Percentiles rank a stretch among this genome's conserved stretches.
Evolutionary conservation across 2,888 invertebrate species (phyloP).

Genomic region (Trimorus sp.): DNA sequence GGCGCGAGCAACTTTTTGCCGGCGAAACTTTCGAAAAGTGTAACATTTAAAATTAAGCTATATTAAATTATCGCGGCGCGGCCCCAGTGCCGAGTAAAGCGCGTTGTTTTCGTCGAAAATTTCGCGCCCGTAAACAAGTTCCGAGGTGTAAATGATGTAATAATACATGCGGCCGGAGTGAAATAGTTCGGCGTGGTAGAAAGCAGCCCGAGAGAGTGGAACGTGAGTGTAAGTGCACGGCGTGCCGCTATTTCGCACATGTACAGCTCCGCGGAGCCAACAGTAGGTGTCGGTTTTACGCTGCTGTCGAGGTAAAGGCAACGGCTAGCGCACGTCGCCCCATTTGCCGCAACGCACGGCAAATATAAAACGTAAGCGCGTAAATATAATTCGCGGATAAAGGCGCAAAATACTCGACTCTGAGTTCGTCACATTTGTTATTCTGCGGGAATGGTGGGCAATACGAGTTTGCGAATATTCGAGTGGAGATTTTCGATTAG

Average conservation of each 20-base stretch:
- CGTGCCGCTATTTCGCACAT: slow-evolving; percentile 50
- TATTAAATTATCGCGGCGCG: slow-evolving; percentile 9
- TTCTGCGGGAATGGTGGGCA: no score
- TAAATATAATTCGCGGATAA: slow-evolving; percentile 46
- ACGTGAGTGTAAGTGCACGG: slow-evolving; percentile 53
- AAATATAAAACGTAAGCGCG: slow-evolving; percentile 51
- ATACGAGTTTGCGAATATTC: no score
- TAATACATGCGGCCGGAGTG: slow-evolving; percentile 67
- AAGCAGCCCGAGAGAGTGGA: slow-evolving; percentile 41
- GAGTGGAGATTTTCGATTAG: no score
- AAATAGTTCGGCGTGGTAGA: slow-evolving; percentile 59
- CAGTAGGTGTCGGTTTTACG: slow-evolving; percentile 48
- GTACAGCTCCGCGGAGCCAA: slow-evolving; percentile 28
- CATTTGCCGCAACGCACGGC: slow-evolving; percentile 47
- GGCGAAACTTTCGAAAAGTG: background rate
- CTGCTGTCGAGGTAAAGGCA: slow-evolving; percentile 38
- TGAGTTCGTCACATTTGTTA: no score
- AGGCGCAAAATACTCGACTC: background rate
- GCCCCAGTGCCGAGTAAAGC: background rate
- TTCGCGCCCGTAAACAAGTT: slow-evolving; percentile 70
- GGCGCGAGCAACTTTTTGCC: background rate
- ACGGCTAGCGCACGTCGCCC: slow-evolving; percentile 29
- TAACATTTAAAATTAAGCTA: slow-evolving; percentile 5
- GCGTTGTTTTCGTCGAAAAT: slow-evolving; percentile 53
- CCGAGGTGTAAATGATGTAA: slow-evolving; percentile 69